phyloP scores from a whole-genome alignment of 2,888 invertebrate genomes.

The Cosmia pyralina region DNA sequence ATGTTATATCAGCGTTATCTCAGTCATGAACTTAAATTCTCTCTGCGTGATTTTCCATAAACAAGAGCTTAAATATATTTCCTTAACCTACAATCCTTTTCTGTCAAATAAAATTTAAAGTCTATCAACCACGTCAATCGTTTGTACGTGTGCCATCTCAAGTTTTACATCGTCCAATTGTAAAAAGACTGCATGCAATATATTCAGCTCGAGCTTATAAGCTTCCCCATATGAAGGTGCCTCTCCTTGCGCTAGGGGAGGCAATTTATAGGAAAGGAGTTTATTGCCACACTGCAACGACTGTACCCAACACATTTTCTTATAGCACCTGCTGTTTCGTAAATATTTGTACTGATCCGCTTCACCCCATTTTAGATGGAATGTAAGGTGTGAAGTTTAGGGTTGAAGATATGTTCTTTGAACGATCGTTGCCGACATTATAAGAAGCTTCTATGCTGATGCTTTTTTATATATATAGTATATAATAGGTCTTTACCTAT shows the following conservation, averaged over 20 bases:
- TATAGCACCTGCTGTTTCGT: conserved; percentile 9
- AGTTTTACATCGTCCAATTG: conserved; percentile 15
- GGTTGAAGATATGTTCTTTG: neutral
- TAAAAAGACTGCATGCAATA: conserved; percentile 31
- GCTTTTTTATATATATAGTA: too few species aligned
- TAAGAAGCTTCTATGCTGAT: neutral
- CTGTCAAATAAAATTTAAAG: conserved; percentile 14
- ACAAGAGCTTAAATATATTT: neutral
- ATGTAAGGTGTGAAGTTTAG: neutral
- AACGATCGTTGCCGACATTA: neutral
- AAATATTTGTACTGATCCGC: conserved; percentile 6
- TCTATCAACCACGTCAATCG: conserved; percentile 4
- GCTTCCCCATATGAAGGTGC: conserved; percentile 15
- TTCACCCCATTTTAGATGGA: neutral
- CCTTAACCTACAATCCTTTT: neutral
- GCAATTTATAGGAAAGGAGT: conserved; percentile 32
- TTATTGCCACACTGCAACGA: conserved; percentile 19
- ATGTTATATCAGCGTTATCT: neutral
- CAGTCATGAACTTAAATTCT: neutral
- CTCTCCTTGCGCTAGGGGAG: conserved; percentile 1
- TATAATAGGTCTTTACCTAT: too few species aligned
- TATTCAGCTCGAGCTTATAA: conserved; percentile 39
- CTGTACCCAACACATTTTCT: conserved; percentile 20
- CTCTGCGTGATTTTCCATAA: neutral
- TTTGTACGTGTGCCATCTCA: neutral